Percentiles rank a stretch among this genome's conserved stretches.
phyloP scores from a whole-genome alignment of 2,113 vertebrate genomes.

The Anas platyrhynchos region DNA sequence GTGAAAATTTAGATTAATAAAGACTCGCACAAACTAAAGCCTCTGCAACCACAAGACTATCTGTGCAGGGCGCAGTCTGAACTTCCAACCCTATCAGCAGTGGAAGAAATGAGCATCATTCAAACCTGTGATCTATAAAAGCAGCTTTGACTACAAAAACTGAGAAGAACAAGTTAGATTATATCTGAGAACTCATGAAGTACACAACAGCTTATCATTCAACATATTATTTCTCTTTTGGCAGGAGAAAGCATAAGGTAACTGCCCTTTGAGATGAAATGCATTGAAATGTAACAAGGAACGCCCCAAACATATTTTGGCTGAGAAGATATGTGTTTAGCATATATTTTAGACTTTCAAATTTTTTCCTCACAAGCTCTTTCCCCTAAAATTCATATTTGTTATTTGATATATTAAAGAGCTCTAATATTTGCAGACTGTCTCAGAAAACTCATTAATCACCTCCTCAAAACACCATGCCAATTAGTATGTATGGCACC shows the following conservation, averaged over 20 bases:
- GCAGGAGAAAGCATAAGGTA: not conserved
- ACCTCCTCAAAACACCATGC: not conserved
- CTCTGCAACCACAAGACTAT: not conserved
- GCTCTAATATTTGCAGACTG: not conserved
- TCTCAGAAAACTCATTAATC: conserved; percentile 30
- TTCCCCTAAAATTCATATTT: not conserved
- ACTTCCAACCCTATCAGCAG: not conserved
- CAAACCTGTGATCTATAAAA: not conserved
- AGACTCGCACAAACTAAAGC: not conserved
- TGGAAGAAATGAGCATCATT: not conserved
- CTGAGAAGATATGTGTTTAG: not conserved
- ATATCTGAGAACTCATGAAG: not conserved
- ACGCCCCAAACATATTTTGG: not conserved
- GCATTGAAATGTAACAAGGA: not conserved
- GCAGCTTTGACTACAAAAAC: not conserved
- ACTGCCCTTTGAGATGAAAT: not conserved
- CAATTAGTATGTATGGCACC: not conserved
- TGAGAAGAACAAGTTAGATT: not conserved
- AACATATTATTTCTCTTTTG: not conserved
- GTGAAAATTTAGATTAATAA: not conserved
- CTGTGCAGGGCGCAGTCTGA: not conserved
- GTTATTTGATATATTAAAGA: not conserved
- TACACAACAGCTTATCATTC: not conserved
- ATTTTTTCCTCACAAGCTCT: not conserved
- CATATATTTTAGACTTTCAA: not conserved